A percentile compares a stretch with the other conserved stretches of the same genome.
Conservation (phyloP, 2,888 invertebrate genomes). For the Dysmachus trigonus region DNA sequence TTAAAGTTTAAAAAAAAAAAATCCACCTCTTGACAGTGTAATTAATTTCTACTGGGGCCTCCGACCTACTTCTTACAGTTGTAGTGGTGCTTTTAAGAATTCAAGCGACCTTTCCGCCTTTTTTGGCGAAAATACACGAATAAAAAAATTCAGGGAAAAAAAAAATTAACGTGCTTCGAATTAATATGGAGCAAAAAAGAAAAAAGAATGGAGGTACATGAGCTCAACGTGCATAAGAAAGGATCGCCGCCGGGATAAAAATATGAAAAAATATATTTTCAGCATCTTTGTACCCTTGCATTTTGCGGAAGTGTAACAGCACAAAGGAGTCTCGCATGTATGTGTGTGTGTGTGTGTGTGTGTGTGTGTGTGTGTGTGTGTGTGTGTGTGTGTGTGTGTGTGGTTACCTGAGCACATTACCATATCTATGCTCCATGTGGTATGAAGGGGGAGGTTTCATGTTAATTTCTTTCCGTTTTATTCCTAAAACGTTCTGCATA, state of each 20-base stretch:
- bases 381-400: neutral
- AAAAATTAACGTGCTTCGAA: neutral
- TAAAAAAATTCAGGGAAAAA: neutral
- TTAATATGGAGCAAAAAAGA: neutral
- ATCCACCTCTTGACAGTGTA: neutral
- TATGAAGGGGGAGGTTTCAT: neutral
- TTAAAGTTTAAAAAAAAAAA: neutral
- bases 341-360: neutral
- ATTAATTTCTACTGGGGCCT: neutral
- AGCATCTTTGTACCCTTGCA: neutral
- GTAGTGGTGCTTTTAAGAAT: neutral
- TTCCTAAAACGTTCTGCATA: neutral
- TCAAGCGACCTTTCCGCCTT: neutral
- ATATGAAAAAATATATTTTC: neutral
- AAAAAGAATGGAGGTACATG: neutral
- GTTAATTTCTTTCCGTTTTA: neutral
- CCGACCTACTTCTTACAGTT: neutral
- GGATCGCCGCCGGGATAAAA: neutral
- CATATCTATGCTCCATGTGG: neutral
- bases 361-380: neutral
- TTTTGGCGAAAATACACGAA: neutral
- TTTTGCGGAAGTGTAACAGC: neutral
- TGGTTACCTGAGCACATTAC: neutral
- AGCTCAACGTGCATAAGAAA: neutral
- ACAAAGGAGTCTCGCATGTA: neutral